These are phyloP conservation scores for Coranthus polyacanthus DNA, from an alignment of 2,797 vertebrate genomes.

Conservation along the genomic window DNA sequence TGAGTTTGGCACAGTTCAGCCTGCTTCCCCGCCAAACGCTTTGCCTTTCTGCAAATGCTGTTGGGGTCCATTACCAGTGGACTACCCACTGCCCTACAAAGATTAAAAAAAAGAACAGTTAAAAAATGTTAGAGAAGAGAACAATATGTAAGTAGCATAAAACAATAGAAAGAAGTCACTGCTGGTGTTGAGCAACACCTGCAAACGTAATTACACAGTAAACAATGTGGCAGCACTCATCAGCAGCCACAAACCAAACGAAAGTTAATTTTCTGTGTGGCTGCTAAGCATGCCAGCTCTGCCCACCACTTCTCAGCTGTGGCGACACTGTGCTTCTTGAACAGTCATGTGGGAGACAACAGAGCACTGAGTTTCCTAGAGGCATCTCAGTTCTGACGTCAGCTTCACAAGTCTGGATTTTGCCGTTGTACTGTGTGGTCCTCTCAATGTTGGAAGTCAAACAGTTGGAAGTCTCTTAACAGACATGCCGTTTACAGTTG, in stretches of 20 bases:
- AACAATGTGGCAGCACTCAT: constrained; percentile 42
- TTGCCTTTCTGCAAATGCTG: constrained; percentile 98
- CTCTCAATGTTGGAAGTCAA: constrained; percentile 48
- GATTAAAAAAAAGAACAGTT: background rate
- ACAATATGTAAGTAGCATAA: constrained; percentile 8
- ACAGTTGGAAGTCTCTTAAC: constrained; percentile 52
- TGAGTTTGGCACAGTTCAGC: constrained; percentile 97
- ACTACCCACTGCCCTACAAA: constrained; percentile 96
- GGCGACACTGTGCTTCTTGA: constrained; percentile 48
- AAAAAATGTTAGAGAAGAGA: constrained; percentile 29
- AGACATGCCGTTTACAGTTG: constrained; percentile 49
- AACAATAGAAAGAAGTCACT: constrained; percentile 9
- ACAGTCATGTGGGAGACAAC: constrained; percentile 55
- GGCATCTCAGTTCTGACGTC: constrained; percentile 53
- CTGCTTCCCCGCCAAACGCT: constrained; percentile 94
- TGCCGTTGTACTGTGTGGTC: constrained; percentile 63
- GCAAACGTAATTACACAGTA: constrained; percentile 32
- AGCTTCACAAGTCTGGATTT: constrained; percentile 43
- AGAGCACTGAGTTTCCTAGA: constrained; percentile 63
- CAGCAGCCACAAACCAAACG: constrained; percentile 42
- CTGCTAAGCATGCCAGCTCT: constrained; percentile 40
- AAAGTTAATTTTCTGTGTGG: constrained; percentile 27
- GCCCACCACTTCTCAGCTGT: constrained; percentile 54
- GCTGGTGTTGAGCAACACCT: constrained; percentile 48
- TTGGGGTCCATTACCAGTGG: constrained; percentile 99